Percentiles rank a stretch among this genome's conserved stretches.
phyloP scores from a whole-genome alignment of 2,113 vertebrate genomes.

The Colaptes auratus region DNA sequence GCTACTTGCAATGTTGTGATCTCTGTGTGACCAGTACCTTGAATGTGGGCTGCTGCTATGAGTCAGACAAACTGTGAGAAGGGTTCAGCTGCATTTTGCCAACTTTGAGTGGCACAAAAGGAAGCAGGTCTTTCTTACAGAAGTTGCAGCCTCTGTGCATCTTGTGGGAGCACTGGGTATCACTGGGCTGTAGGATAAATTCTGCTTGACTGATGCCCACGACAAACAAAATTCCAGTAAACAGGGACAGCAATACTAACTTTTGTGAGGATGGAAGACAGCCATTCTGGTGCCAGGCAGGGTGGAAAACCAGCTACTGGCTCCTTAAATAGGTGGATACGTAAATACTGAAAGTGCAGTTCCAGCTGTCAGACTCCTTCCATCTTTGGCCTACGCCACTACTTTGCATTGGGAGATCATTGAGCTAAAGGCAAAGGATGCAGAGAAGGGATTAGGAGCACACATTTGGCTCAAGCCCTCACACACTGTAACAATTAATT shows the following conservation, averaged over 20 bases:
- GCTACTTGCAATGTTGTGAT: background rate
- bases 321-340: background rate
- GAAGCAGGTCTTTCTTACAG: background rate
- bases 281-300: background rate
- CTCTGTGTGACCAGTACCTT: background rate
- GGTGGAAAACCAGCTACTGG: background rate
- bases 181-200: background rate
- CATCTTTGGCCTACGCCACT: background rate
- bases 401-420: background rate
- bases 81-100: background rate
- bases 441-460: background rate
- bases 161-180: background rate
- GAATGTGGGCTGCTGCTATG: background rate
- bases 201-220: background rate
- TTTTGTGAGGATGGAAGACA: background rate
- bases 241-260: background rate
- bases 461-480: background rate
- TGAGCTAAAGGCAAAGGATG: background rate
- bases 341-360: background rate
- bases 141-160: background rate
- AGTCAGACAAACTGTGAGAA: background rate
- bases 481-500: background rate
- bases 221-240: background rate
- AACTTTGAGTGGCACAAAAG: background rate
- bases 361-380: background rate